phyloP scores from a whole-genome alignment of 2,888 invertebrate species.

The Ceriagrion tenellum region DNA sequence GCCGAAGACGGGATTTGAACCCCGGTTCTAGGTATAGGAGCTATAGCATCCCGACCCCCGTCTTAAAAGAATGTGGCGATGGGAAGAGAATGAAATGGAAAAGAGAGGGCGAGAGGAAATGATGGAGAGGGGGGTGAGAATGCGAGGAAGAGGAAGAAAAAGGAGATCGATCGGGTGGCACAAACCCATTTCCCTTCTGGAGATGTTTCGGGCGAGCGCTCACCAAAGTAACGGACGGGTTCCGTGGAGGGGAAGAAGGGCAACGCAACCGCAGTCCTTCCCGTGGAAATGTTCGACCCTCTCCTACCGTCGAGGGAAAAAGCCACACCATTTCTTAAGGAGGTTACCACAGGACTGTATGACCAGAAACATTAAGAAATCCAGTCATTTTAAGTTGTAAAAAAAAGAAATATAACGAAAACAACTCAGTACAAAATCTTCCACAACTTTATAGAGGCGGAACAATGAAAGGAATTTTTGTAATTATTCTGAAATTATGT shows the following conservation, averaged over 20 bases:
- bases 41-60: too few relatives aligned
- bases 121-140: neutral
- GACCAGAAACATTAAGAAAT: too few relatives aligned
- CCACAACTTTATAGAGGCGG: too few relatives aligned
- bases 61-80: neutral
- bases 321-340: neutral
- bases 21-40: too few relatives aligned
- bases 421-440: too few relatives aligned
- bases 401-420: too few relatives aligned
- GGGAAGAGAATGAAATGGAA: neutral
- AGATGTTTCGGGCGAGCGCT: neutral
- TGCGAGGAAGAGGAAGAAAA: neutral
- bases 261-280: neutral
- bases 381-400: too few relatives aligned
- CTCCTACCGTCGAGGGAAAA: too few relatives aligned
- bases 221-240: slow-evolving; percentile 16
- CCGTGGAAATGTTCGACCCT: neutral
- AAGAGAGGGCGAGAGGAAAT: neutral
- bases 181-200: neutral
- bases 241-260: neutral
- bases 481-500: too few relatives aligned
- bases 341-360: too few relatives aligned
- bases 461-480: too few relatives aligned
- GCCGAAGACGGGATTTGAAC: too few relatives aligned
- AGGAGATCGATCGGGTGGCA: neutral